phyloP scores from a whole-genome alignment of 2,888 invertebrate genomes.

The Bursaphelenchus okinawaensis region DNA sequence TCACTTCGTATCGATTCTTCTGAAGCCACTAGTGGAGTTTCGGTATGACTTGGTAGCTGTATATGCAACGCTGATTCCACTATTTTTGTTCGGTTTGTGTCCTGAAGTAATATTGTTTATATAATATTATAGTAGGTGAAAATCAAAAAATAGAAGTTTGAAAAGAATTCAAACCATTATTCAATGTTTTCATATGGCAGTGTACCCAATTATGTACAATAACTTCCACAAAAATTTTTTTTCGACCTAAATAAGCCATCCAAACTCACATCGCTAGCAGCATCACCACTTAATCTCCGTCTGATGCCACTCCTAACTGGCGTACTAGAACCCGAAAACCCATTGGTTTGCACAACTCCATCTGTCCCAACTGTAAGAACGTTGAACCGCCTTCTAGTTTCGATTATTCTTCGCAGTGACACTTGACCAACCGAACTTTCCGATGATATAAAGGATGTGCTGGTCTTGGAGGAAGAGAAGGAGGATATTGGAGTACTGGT shows the following conservation, averaged over 20 bases:
- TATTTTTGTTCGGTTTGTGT: background rate
- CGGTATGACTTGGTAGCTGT: background rate
- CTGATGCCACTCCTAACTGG: no score
- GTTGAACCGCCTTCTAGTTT: background rate
- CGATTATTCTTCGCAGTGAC: background rate
- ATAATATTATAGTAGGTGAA: background rate
- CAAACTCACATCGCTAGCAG: no score
- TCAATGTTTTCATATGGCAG: no score
- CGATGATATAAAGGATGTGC: constrained; percentile 3
- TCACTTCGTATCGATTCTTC: background rate
- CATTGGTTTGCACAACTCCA: background rate
- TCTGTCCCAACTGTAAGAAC: constrained; percentile 4
- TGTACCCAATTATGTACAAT: no score
- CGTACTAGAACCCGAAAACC: background rate
- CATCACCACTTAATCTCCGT: no score
- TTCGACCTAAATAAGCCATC: no score
- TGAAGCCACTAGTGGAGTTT: background rate
- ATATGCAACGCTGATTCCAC: background rate
- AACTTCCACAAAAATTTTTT: background rate
- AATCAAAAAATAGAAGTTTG: background rate
- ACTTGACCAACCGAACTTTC: constrained; percentile 4
- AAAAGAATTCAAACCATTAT: no score
- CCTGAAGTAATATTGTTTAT: no score
- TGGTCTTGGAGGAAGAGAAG: constrained; percentile 2
- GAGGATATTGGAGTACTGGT: constrained; percentile 7